A percentile compares a stretch with the other conserved stretches of the same genome.
Conservation (phyloP, 2,888 invertebrate species). For the Nineta flava region DNA sequence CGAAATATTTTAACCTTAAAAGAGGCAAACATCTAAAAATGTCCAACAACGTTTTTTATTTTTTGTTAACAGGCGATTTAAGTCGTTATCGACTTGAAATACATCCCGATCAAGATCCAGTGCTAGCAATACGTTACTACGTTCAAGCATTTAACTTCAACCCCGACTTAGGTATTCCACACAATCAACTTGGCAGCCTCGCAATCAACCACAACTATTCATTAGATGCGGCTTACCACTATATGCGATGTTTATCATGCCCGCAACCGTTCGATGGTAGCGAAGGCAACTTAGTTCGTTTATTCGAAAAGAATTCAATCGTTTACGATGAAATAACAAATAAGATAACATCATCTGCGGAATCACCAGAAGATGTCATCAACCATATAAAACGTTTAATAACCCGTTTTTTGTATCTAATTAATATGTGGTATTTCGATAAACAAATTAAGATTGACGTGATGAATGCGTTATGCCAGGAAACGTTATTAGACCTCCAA, state of each 20-base stretch:
- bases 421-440: constrained; percentile 45
- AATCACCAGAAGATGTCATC: constrained; percentile 19
- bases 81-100: constrained; percentile 73
- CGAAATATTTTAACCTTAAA: too few species aligned
- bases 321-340: constrained; percentile 36
- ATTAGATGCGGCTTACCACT: constrained; percentile 78
- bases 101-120: constrained; percentile 48
- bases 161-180: constrained; percentile 74
- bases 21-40: too few species aligned
- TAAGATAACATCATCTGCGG: constrained; percentile 24
- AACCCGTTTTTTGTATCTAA: constrained; percentile 38
- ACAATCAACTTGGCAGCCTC: constrained; percentile 86
- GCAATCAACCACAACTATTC: constrained; percentile 65
- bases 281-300: constrained; percentile 65
- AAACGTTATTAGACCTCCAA: constrained; percentile 55
- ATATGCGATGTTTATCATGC: constrained; percentile 69
- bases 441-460: constrained; percentile 38
- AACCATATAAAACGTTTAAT: constrained; percentile 33
- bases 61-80: constrained; percentile 38
- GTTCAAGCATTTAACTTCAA: constrained; percentile 64
- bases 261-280: constrained; percentile 77
- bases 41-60: too few species aligned
- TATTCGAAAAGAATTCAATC: constrained; percentile 51
- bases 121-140: constrained; percentile 69
- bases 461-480: constrained; percentile 49